These are phyloP conservation scores for Actenoides hombroni DNA, from an alignment of 2,113 vertebrate genomes.

Conservation along the genomic window DNA sequence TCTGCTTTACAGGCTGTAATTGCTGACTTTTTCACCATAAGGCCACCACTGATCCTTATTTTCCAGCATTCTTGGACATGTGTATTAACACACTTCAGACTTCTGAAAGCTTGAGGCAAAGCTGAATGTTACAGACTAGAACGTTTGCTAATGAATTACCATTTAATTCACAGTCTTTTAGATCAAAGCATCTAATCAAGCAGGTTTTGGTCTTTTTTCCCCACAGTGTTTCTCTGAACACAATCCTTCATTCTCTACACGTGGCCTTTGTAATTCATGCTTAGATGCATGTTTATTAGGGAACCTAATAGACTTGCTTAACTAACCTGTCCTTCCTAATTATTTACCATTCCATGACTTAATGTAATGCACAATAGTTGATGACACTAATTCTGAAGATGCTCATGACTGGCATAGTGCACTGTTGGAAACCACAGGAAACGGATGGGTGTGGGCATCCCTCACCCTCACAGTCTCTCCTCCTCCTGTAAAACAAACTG, in stretches of 20 bases:
- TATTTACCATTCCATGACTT: neutral
- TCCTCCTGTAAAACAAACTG: neutral
- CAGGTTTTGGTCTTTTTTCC: neutral
- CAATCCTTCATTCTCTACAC: neutral
- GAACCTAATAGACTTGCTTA: neutral
- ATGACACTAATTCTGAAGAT: neutral
- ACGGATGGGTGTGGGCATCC: neutral
- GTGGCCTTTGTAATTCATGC: neutral
- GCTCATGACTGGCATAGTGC: neutral
- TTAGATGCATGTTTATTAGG: neutral
- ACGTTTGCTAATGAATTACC: neutral
- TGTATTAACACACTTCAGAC: neutral
- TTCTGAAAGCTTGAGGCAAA: neutral
- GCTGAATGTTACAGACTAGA: neutral
- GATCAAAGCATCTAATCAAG: neutral
- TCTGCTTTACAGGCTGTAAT: neutral
- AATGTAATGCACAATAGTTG: neutral
- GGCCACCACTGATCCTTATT: neutral
- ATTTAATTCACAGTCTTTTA: neutral
- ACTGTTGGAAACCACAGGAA: neutral
- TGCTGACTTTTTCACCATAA: neutral
- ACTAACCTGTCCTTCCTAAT: neutral
- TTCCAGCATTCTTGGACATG: conserved; percentile 6
- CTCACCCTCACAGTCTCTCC: neutral
- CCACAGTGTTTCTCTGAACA: neutral